A percentile compares a stretch with the other conserved stretches of the same genome.
Evolutionary conservation across 2,797 vertebrate species (phyloP).

Genomic region (Neoniphon sammara): DNA sequence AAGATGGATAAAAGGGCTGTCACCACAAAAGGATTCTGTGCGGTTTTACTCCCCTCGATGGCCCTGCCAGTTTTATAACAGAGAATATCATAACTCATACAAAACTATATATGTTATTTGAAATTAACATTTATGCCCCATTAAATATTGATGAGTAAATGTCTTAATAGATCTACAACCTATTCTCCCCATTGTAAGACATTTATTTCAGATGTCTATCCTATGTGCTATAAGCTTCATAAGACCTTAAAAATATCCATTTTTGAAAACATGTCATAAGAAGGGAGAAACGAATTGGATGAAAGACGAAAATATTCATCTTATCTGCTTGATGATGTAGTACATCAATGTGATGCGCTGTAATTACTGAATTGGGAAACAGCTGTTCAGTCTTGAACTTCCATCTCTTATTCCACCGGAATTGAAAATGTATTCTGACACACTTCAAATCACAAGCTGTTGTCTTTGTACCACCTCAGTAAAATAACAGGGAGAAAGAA

Average conservation of each 20-base stretch:
- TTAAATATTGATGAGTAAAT: background rate
- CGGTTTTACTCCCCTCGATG: background rate
- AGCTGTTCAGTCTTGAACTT: constrained; percentile 6
- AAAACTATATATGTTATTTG: constrained; percentile 2
- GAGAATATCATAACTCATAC: background rate
- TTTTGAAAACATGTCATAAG: background rate
- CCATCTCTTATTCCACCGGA: background rate
- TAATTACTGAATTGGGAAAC: constrained; percentile 11
- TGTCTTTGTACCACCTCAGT: constrained; percentile 7
- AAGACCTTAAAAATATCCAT: background rate
- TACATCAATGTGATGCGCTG: constrained; percentile 7
- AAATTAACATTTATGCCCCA: too few species aligned
- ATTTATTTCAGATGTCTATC: too few species aligned
- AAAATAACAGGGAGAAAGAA: background rate
- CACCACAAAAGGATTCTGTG: constrained; percentile 1
- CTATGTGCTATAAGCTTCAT: background rate
- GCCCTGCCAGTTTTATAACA: background rate
- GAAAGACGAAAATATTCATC: background rate
- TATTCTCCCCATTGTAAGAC: too few species aligned
- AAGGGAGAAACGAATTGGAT: too few species aligned
- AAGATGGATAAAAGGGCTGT: constrained; percentile 14
- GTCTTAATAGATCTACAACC: background rate
- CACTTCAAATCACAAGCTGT: constrained; percentile 3
- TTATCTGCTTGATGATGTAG: background rate
- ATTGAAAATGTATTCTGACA: background rate